Evolutionary conservation across 2,888 invertebrate genomes (phyloP), one percentile per base, ranked within the genome.

Genomic region (Brassicogethes aeneus): DNA sequence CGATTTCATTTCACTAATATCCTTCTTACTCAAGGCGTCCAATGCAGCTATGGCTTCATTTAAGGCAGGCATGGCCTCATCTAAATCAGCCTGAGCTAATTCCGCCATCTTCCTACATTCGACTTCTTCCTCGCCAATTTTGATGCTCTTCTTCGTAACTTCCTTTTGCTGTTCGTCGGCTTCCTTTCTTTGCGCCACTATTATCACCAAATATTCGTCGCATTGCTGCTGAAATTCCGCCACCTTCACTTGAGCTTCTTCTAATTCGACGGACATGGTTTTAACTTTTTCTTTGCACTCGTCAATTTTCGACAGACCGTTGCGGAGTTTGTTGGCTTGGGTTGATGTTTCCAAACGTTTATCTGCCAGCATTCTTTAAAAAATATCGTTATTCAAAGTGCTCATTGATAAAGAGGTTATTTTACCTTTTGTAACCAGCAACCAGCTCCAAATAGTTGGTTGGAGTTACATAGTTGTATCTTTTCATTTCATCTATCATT

Each of bases 1-100:
- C 0, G 91, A 90, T 62, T 89, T 90, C 43, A 93, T 86, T 72
- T 93, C 92, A 31, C 86, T 82, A 41, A 93, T 80, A 60, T 90
- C 89, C 60, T 86, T 87, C 66, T 89, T 90, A 60, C 86, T 89
- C 13, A 91, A 64, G 0, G 87, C 75, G 57, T 87, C 85, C 37
- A 90, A 65, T 1, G 89, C 88, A 29, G 73, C 75, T 2, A 87
- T 77, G 16, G 92, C 92, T 55, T 87, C 90, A 29, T 90, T 82
- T 1, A 93, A 68, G 10, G 90, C 89, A 0, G 92, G 93, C 77
- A 93, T 80, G 2, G 89, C 92, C 49, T 82, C 79, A 43, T 84
- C 84, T 37, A 93, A 70, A 68, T 93, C 92, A 14, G 81, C 76
- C 64, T 87, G 80, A 16, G 92, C 92, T 1, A 85, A 74, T 39